Evolutionary conservation across 2,888 invertebrate genomes (phyloP).

Genomic region (Eueremaeus valkanovi): DNA sequence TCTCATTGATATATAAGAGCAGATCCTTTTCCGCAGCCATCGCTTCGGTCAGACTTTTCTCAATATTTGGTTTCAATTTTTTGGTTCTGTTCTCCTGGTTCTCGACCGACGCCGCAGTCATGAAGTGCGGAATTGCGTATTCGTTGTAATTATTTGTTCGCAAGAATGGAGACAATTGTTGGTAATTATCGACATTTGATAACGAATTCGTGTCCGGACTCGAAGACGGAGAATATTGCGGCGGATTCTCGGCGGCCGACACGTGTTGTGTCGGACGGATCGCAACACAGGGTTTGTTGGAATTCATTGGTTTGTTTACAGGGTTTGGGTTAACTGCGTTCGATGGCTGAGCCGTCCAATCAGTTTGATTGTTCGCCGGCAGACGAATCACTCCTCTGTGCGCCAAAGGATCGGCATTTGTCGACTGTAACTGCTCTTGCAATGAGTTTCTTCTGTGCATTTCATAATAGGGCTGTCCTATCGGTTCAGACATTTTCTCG

Average conservation of each 20-base stretch:
- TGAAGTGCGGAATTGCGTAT: constrained; percentile 11
- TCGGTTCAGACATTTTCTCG: background rate
- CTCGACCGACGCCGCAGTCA: constrained; percentile 1
- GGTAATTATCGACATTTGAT: constrained; percentile 8
- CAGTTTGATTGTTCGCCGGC: background rate
- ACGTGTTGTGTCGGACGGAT: constrained; percentile 37
- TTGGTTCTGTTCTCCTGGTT: background rate
- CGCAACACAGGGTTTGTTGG: constrained; percentile 36
- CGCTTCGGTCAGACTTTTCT: constrained; percentile 25
- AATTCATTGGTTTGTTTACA: background rate
- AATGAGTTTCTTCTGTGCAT: background rate
- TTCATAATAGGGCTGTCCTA: background rate
- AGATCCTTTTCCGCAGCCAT: constrained; percentile 8
- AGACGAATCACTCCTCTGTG: constrained; percentile 19
- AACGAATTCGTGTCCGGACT: constrained; percentile 18
- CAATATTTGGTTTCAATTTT: constrained; percentile 12
- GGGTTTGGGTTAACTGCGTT: background rate
- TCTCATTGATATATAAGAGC: background rate
- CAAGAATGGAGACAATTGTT: constrained; percentile 12
- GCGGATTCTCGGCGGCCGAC: background rate
- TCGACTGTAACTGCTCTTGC: background rate
- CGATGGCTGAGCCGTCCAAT: background rate
- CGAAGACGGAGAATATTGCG: constrained; percentile 15
- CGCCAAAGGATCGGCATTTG: background rate
- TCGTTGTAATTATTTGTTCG: constrained; percentile 13